Percentiles rank a stretch among this genome's conserved stretches.
Evolutionary conservation across 2,113 vertebrate species (phyloP).

Genomic region (Cebus imitator): DNA sequence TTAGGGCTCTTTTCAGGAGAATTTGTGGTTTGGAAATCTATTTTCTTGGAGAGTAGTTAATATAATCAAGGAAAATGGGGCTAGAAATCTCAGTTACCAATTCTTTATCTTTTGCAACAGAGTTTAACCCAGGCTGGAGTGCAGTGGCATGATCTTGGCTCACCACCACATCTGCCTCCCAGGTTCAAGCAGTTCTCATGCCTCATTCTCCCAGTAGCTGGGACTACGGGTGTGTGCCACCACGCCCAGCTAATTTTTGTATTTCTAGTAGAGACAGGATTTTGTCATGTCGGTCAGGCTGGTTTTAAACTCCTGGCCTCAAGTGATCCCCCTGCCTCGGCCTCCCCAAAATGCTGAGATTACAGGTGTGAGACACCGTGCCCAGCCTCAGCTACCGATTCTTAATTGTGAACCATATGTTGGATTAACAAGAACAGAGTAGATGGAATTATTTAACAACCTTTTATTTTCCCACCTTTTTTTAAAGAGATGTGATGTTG

Average conservation of each 20-base stretch:
- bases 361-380: not conserved
- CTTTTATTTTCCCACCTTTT: not conserved
- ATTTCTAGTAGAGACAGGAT: too few species aligned
- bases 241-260: too few species aligned
- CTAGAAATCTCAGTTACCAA: not conserved
- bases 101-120: not conserved
- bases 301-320: too few species aligned
- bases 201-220: too few species aligned
- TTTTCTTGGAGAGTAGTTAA: not conserved
- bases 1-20: not conserved
- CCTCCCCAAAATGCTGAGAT: too few species aligned
- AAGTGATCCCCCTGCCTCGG: too few species aligned
- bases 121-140: too few species aligned
- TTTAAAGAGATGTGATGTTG: not conserved
- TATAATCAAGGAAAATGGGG: not conserved
- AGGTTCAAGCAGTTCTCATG: too few species aligned
- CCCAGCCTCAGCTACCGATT: not conserved
- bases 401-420: not conserved
- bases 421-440: not conserved
- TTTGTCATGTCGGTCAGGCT: too few species aligned
- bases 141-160: too few species aligned
- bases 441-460: not conserved
- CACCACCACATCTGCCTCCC: too few species aligned
- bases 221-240: too few species aligned
- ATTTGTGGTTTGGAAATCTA: not conserved